phyloP scores from a whole-genome alignment of 2,797 vertebrate species.

The Crocidura indochinensis region DNA sequence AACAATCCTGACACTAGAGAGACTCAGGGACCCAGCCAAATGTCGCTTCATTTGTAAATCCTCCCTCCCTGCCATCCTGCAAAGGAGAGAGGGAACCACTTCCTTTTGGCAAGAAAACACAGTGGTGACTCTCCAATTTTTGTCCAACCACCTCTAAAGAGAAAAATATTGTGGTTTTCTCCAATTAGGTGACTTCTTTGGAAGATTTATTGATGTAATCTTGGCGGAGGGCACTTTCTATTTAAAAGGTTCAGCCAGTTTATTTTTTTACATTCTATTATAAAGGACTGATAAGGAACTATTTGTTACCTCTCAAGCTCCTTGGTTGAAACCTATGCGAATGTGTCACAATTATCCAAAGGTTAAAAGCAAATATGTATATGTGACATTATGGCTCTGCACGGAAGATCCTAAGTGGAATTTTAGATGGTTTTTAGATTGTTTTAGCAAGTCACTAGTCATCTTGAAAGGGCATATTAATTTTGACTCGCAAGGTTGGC shows the following conservation, averaged over 20 bases:
- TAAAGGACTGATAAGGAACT: not conserved
- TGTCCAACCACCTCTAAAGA: conserved; percentile 5
- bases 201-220: not conserved
- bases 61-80: not conserved
- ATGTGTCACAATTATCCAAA: conserved; percentile 48
- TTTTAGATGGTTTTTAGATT: conserved; percentile 65
- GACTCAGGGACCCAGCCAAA: not conserved
- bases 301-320: not conserved
- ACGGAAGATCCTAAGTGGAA: conserved; percentile 37
- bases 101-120: not conserved
- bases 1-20: not conserved
- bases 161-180: not conserved
- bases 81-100: not conserved
- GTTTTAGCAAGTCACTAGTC: conserved; percentile 52
- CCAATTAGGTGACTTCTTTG: not conserved
- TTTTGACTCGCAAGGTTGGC: conserved; percentile 47
- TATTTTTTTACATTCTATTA: not conserved
- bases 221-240: conserved; percentile 36
- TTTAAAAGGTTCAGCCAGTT: not conserved
- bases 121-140: not conserved
- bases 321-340: conserved; percentile 20
- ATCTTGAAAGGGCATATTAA: conserved; percentile 52
- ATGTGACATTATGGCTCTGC: conserved; percentile 26
- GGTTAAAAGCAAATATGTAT: conserved; percentile 5
- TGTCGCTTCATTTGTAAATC: conserved; percentile 4